Percentiles rank a stretch among this genome's conserved stretches.
phyloP scores from a whole-genome alignment of 2,888 invertebrate species.

The Crematogaster levior region DNA sequence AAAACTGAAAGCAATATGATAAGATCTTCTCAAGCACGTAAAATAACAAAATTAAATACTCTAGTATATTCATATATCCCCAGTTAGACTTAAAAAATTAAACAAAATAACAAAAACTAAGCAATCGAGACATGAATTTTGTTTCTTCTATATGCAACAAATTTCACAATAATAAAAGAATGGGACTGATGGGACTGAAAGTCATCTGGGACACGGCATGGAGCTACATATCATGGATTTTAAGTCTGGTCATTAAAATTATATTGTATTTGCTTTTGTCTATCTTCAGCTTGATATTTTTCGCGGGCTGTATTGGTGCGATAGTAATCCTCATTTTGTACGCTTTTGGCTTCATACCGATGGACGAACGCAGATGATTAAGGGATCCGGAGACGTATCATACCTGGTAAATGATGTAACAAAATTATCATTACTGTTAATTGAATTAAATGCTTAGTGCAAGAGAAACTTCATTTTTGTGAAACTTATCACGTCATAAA shows the following conservation, averaged over 20 bases:
- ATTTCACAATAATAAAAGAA: slow-evolving; percentile 53
- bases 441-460: neutral
- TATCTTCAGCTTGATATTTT: slow-evolving; percentile 63
- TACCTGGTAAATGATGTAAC: slow-evolving; percentile 25
- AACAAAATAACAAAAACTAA: neutral
- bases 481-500: slow-evolving; percentile 7
- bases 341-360: slow-evolving; percentile 45
- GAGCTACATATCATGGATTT: slow-evolving; percentile 63
- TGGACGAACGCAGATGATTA: slow-evolving; percentile 30
- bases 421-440: slow-evolving; percentile 7
- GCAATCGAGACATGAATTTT: slow-evolving; percentile 3
- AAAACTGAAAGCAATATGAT: neutral
- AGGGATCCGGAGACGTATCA: neutral
- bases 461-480: neutral
- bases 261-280: slow-evolving; percentile 62
- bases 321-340: slow-evolving; percentile 65
- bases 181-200: slow-evolving; percentile 68
- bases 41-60: neutral
- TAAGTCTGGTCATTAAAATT: slow-evolving; percentile 58
- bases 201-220: slow-evolving; percentile 54
- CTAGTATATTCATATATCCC: neutral
- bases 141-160: slow-evolving; percentile 31
- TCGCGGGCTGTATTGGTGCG: slow-evolving; percentile 56
- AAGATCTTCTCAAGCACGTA: slow-evolving; percentile 5
- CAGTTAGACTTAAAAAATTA: no score